Base-by-base conservation (phyloP, 2,888 invertebrate genomes). In the Phrixothrix hirtus region DNA sequence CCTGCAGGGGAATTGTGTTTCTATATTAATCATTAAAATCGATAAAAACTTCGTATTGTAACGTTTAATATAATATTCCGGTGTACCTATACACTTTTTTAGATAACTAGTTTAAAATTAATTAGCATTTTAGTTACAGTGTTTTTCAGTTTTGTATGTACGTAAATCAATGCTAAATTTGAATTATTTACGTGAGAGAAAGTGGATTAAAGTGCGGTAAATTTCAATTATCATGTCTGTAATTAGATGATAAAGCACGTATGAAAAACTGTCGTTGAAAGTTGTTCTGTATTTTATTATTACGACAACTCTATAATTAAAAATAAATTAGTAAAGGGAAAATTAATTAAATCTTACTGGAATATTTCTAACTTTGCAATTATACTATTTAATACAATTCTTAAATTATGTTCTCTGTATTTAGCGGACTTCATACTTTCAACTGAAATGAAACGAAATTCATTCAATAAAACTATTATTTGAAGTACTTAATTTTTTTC, bases 121-220 rank as follows among this genome's bases (percentile, higher is more conserved):
- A 47, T 47, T 47, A 46, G 5, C 6, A 32, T 31, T 38, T 46
- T 43, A 34, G 39, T 47, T 34, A 41, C 32, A 31, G 17, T 17
- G 11, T 46, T 46, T 31, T 45, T 31, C 10, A 36, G 16, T 46
- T 37, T 15, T 29, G 31, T 36, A 13, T 16, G 36, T 13, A 34
- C 34, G 14, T 32, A 39, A 39, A 39, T 32, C 32, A 32, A 32
- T 41, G 38, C 26, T 37, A 29, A 39, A 38, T 47, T 47, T 27
- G 34, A 21, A 31, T 47, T 31, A 47, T 39, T 39, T 47, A 41
- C 47, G 47, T 35, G 47, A 47, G 47, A 47, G 47, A 47, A 47
- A 47, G 47, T 47, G 11, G 21, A 38, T 37, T 37, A 27, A 29
- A 15, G 37, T 25, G 31, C 15, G 30, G 10, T 38, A 31, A 38